Conservation (phyloP, 2,113 vertebrate species). For the Aptenodytes forsteri region DNA sequence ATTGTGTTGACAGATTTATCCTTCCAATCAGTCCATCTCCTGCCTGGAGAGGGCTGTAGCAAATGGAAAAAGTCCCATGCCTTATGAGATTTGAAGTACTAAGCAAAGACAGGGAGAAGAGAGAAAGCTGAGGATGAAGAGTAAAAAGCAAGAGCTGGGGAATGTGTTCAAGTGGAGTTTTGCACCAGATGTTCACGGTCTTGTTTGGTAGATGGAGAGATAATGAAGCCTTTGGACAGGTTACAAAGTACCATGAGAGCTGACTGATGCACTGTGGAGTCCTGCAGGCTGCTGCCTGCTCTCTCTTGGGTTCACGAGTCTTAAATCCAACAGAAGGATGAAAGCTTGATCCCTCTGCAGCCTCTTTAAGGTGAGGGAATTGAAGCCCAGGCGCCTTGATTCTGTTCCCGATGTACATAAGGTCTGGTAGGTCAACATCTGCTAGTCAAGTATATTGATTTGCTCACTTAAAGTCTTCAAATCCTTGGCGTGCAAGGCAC, state of each 20-base stretch:
- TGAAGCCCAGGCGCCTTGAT: not conserved
- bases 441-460: not conserved
- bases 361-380: not conserved
- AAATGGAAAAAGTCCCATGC: not conserved
- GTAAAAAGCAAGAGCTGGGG: not conserved
- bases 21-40: not conserved
- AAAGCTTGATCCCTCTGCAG: not conserved
- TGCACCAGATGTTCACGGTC: rapidly evolving
- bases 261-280: not conserved
- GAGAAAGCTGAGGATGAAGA: not conserved
- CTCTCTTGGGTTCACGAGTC: not conserved
- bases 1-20: not conserved
- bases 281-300: not conserved
- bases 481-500: not conserved
- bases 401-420: rapidly evolving
- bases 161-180: not conserved
- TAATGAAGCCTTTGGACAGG: not conserved
- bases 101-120: not conserved
- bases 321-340: not conserved
- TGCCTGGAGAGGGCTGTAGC: not conserved
- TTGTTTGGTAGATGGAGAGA: not conserved
- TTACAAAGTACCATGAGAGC: not conserved
- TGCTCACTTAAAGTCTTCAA: not conserved
- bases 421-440: not conserved
- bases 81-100: not conserved